These are phyloP conservation scores for Macrotus californicus DNA, from an alignment of 2,113 vertebrate species.

Conservation along the genomic window DNA sequence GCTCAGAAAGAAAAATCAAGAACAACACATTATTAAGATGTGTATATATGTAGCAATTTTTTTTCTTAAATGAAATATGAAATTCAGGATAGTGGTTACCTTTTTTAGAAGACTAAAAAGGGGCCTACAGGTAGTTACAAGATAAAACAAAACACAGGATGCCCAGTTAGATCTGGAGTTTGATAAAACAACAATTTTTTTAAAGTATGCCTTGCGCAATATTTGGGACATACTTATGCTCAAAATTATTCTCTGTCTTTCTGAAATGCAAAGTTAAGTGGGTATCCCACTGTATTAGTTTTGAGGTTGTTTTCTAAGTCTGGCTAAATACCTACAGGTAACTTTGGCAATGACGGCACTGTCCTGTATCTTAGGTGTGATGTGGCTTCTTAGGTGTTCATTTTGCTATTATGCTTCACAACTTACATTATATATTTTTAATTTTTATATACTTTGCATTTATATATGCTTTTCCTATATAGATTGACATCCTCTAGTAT, in stretches of 20 bases:
- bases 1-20: not conserved
- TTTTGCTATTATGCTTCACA: not conserved
- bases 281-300: not conserved
- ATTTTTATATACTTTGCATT: not conserved
- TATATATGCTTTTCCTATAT: not conserved
- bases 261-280: not conserved
- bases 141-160: not conserved
- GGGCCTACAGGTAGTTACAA: not conserved
- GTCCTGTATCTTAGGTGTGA: not conserved
- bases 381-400: not conserved
- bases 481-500: not conserved
- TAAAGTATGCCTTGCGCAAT: not conserved
- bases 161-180: not conserved
- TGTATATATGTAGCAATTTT: not conserved
- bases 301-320: not conserved
- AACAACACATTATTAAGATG: not conserved
- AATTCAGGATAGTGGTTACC: not conserved
- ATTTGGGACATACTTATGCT: not conserved
- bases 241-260: not conserved
- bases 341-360: not conserved
- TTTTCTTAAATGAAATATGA: not conserved
- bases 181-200: not conserved
- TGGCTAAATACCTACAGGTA: not conserved
- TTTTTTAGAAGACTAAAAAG: not conserved
- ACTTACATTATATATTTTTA: not conserved